phyloP scores from a whole-genome alignment of 2,113 vertebrate species.

The Hippocampus comes region DNA sequence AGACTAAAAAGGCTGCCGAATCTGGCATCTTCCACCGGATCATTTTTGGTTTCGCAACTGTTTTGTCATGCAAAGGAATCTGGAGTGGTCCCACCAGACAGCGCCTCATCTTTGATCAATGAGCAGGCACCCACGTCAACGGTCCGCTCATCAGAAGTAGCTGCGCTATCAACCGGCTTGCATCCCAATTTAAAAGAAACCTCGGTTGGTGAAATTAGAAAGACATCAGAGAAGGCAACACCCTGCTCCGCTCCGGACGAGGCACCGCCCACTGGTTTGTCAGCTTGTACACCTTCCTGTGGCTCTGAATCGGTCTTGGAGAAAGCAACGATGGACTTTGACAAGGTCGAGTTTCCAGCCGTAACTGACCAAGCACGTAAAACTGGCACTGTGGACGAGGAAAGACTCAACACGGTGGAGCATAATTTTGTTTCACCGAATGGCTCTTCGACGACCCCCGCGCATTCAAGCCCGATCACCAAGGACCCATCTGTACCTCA shows the following conservation, averaged over 20 bases:
- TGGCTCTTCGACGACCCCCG: not conserved
- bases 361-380: not conserved
- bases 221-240: not conserved
- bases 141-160: not conserved
- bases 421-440: not conserved
- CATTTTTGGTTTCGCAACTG: not conserved
- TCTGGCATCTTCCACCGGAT: not conserved
- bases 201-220: not conserved
- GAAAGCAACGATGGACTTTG: not conserved
- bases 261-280: not conserved
- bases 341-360: not conserved
- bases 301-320: not conserved
- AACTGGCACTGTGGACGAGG: not conserved
- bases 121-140: not conserved
- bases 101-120: not conserved
- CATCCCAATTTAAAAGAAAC: not conserved
- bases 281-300: not conserved
- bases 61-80: not conserved
- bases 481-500: not conserved
- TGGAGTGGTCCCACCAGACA: not conserved
- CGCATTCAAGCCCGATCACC: not conserved
- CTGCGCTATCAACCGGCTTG: not conserved
- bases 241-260: not conserved
- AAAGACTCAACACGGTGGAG: not conserved
- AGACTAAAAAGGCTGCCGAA: not conserved